phyloP scores from a whole-genome alignment of 2,888 invertebrate genomes.

The Meteorus colon region DNA sequence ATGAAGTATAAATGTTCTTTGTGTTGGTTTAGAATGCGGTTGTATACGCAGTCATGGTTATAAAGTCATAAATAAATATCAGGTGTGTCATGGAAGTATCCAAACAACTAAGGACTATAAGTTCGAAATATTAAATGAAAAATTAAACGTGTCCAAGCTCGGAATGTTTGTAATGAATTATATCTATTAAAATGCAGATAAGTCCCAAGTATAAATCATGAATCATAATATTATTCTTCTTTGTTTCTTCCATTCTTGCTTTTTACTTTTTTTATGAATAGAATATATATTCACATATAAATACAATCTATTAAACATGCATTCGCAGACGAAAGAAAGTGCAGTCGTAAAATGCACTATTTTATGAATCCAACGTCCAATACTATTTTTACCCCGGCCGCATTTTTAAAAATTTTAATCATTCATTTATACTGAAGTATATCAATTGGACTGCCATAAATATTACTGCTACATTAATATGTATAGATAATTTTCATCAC shows the following conservation, averaged over 20 bases:
- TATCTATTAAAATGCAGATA: not conserved
- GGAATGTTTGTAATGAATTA: not conserved
- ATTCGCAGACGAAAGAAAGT: not conserved
- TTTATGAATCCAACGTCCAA: too few species aligned
- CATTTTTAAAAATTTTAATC: not conserved
- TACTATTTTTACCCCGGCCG: too few species aligned
- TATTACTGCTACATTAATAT: not conserved
- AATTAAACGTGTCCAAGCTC: not conserved
- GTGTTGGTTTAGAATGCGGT: slow-evolving; percentile 58
- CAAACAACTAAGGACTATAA: not conserved
- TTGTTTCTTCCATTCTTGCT: not conserved
- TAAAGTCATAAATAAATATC: slow-evolving; percentile 13
- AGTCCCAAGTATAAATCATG: not conserved
- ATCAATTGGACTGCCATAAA: not conserved
- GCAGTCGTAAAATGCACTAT: too few species aligned
- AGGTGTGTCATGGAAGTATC: not conserved
- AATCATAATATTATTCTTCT: not conserved
- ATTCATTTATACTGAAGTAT: not conserved
- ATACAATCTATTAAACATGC: not conserved
- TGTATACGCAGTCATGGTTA: slow-evolving; percentile 18
- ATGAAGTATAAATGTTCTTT: slow-evolving; percentile 52
- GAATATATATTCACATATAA: not conserved
- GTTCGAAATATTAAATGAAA: not conserved
- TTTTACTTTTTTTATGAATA: not conserved
- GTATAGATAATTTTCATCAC: not conserved